Evolutionary conservation across 2,113 vertebrate species (phyloP).

Genomic region (Pelvicachromis taeniatus): DNA sequence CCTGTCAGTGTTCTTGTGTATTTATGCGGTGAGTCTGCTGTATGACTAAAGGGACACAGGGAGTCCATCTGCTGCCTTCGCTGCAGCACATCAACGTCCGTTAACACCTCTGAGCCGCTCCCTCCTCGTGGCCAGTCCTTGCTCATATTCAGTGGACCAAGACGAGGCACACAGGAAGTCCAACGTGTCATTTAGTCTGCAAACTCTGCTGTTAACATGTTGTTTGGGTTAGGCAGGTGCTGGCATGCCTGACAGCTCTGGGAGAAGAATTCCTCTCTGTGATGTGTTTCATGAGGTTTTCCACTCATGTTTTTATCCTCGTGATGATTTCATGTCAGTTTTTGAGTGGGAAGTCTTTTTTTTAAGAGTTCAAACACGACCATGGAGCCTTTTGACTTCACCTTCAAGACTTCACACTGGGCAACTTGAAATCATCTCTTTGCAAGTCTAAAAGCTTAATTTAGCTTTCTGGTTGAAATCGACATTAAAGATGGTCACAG

Average conservation of each 20-base stretch:
- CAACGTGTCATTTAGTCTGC: background rate
- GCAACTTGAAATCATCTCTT: background rate
- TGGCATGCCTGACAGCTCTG: background rate
- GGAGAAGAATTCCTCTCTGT: background rate
- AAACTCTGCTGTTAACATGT: background rate
- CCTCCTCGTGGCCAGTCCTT: background rate
- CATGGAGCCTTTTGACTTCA: background rate
- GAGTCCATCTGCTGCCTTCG: background rate
- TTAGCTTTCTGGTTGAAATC: background rate
- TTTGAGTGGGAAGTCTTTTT: background rate
- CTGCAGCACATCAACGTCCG: background rate
- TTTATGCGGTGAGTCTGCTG: background rate
- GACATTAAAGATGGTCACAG: background rate
- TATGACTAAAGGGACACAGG: background rate
- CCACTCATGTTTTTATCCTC: background rate
- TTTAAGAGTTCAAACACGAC: background rate
- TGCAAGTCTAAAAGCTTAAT: background rate
- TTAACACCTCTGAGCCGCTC: background rate
- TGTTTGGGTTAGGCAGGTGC: background rate
- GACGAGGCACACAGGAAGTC: background rate
- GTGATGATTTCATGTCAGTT: background rate
- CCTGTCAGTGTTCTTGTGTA: background rate
- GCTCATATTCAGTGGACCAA: background rate
- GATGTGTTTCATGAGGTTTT: background rate
- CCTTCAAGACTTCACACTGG: background rate